A percentile compares a stretch with the other conserved stretches of the same genome.
Conservation (phyloP, 2,113 vertebrate species). For the Mystacornis crossleyi region DNA sequence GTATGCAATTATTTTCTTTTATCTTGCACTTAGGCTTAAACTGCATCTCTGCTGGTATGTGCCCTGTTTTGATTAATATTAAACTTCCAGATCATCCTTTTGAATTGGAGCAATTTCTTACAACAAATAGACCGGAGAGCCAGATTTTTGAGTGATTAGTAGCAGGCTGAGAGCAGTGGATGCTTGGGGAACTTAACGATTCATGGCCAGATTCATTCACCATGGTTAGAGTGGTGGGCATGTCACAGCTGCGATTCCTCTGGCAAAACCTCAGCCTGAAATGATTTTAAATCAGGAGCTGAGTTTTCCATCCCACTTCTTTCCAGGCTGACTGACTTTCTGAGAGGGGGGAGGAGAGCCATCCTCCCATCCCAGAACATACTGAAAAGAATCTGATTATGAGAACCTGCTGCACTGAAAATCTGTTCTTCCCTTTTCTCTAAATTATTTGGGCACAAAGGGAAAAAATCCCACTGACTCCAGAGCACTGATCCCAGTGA, state of each 20-base stretch:
- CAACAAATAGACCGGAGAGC: conserved; percentile 56
- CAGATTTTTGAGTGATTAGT: conserved; percentile 72
- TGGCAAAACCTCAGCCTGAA: conserved; percentile 9
- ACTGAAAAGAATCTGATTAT: not conserved
- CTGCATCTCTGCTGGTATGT: conserved; percentile 41
- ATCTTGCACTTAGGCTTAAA: conserved; percentile 35
- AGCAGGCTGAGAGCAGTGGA: conserved; percentile 41
- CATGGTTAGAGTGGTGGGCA: conserved; percentile 50
- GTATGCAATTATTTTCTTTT: conserved; percentile 47
- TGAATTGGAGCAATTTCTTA: conserved; percentile 74
- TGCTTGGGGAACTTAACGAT: conserved; percentile 67
- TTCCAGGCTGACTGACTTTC: not conserved
- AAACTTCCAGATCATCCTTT: conserved; percentile 71
- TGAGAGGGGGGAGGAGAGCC: not conserved
- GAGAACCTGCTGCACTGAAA: not conserved
- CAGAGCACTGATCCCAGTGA: fast-evolving
- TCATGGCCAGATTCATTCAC: conserved; percentile 67
- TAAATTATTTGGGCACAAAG: not conserved
- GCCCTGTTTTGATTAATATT: conserved; percentile 72
- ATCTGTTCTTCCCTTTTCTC: not conserved
- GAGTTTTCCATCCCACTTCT: not conserved
- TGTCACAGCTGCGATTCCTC: conserved; percentile 34
- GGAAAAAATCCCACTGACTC: not conserved
- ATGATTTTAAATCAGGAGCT: conserved; percentile 28
- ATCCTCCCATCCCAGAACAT: not conserved